Evolutionary conservation across 2,113 vertebrate species (phyloP).

Genomic region (Urocolius indicus): DNA sequence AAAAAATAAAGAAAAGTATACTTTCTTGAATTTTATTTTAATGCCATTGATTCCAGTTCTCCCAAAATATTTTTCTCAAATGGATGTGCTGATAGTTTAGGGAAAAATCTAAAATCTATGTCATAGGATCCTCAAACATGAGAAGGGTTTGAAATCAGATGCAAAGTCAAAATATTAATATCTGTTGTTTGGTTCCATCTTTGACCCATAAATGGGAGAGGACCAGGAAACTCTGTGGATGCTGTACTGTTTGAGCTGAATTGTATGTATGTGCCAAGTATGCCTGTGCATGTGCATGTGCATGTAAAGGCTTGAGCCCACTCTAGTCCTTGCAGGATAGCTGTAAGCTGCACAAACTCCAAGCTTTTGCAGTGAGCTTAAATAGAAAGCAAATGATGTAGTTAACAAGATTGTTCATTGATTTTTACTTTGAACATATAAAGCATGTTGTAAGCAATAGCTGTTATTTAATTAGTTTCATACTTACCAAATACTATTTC

Average conservation of each 20-base stretch:
- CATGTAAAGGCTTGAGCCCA: background rate
- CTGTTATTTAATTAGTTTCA: background rate
- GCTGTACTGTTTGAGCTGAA: background rate
- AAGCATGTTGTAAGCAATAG: background rate
- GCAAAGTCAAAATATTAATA: background rate
- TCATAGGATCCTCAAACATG: background rate
- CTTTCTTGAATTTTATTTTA: background rate
- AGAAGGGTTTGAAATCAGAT: background rate
- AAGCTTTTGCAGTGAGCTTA: background rate
- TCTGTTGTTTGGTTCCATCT: background rate
- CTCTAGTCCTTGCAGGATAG: background rate
- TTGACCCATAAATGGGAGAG: background rate
- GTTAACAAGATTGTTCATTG: background rate
- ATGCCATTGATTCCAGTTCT: background rate
- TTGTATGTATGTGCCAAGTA: too few relatives aligned
- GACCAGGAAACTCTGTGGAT: background rate
- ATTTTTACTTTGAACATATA: background rate
- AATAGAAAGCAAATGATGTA: background rate
- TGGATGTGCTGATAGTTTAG: background rate
- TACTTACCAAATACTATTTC: background rate
- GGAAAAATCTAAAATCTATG: background rate
- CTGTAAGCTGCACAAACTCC: background rate
- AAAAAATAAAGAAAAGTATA: background rate
- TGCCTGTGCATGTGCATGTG: fast-evolving
- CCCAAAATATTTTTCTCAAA: background rate